These are phyloP conservation scores for Calypte anna DNA, from an alignment of 2,113 vertebrate genomes.

Conservation along the genomic window DNA sequence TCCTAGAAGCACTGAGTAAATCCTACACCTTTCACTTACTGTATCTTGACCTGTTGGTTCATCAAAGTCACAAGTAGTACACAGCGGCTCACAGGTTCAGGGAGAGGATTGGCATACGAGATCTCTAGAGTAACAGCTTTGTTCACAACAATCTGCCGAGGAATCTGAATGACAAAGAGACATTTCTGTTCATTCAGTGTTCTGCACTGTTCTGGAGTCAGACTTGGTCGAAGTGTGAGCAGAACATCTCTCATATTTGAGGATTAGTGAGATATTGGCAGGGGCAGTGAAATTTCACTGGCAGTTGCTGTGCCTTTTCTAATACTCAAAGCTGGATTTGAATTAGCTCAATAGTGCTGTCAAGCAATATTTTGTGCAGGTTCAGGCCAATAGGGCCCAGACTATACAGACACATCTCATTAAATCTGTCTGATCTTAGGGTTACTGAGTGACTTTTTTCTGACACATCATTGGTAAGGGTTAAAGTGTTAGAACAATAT, in stretches of 20 bases:
- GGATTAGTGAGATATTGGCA: not conserved
- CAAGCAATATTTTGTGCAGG: not conserved
- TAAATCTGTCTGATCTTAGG: not conserved
- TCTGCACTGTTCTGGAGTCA: not conserved
- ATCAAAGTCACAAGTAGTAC: slow-evolving; percentile 75
- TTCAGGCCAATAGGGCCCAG: not conserved
- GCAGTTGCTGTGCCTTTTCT: not conserved
- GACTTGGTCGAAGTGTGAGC: not conserved
- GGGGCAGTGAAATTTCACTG: not conserved
- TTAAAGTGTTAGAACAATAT: not conserved
- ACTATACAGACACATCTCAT: not conserved
- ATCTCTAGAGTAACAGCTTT: slow-evolving; percentile 60
- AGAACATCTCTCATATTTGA: not conserved
- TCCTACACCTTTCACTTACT: slow-evolving; percentile 53
- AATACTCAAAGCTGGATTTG: not conserved
- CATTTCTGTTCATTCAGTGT: not conserved
- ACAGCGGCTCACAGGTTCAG: slow-evolving; percentile 56
- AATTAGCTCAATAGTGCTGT: not conserved
- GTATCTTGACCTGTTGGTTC: slow-evolving; percentile 67
- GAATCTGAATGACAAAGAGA: slow-evolving; percentile 35
- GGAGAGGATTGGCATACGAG: slow-evolving; percentile 69
- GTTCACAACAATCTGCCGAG: slow-evolving; percentile 36
- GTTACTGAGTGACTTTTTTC: not conserved
- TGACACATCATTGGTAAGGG: not conserved
- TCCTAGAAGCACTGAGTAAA: not conserved